Evolutionary conservation across 2,113 vertebrate species (phyloP), one percentile per base, ranked within the genome.

Genomic region (Engystomops pustulosus): DNA sequence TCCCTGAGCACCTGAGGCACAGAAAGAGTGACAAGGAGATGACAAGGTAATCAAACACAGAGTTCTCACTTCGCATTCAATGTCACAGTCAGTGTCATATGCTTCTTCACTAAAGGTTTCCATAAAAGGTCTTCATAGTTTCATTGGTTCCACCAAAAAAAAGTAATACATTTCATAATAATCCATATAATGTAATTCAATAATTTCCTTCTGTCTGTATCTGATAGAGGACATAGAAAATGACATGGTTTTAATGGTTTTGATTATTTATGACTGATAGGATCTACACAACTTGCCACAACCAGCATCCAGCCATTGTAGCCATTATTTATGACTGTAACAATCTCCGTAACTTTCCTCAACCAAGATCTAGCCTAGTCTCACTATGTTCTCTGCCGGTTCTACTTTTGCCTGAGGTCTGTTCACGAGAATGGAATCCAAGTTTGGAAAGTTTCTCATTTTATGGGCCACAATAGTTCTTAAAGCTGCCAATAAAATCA

Each of bases 1-100:
- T 55, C 32, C 58, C 36, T 78, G 25, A 36, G 53, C 53, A 60
- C 76, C 76, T 41, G 32, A 60, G 76, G 76, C 51, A 78, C 32
- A 60, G 44, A 44, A 60, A 58, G 53, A 60, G 51, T 78, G 51
- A 78, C 76, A 78, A 78, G 75, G 53, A 44, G 53, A 38, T 78
- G 75, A 78, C 75, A 78, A 58, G 32, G 53, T 58, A 60, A 78
- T 60, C 53, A 60, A 60, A 78, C 0, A 38, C 20, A 38, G 53
- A 34, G 23, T 78, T 25, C 53, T 27, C 27, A 36, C 32, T 41
- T 27, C 14, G 23, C 12, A 38, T 60, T 78, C 76, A 60, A 60
- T 78, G 76, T 60, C 76, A 78, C 0, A 74, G 72, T 53, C 47
- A n/a, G 17, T 51, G 47, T 76, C 49, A 53, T 20, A 53, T 5